Conservation (phyloP, 92 coral and sea anemone genomes). For the Parazoanthus swiftii region DNA sequence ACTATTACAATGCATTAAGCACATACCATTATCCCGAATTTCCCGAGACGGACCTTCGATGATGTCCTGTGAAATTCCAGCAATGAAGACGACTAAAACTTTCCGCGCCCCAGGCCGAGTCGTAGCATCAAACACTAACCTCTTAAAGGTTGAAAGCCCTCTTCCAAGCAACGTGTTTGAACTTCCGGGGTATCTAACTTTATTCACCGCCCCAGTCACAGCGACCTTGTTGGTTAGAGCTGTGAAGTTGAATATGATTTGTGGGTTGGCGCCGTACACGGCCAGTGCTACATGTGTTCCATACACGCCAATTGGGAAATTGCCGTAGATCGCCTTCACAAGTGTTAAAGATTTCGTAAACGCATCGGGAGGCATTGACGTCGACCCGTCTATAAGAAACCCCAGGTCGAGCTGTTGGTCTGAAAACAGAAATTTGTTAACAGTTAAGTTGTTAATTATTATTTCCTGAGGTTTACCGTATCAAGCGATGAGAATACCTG, state of each 20-base stretch:
- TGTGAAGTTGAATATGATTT: conserved; percentile 62
- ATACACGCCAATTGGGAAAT: conserved; percentile 76
- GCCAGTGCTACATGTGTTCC: conserved; percentile 84
- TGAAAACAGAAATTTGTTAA: conserved; percentile 4
- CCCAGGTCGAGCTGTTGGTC: conserved; percentile 78
- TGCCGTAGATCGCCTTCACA: conserved; percentile 67
- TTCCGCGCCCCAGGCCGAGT: conserved; percentile 87
- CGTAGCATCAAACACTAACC: conserved; percentile 64
- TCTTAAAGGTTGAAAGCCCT: conserved; percentile 58
- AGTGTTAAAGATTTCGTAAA: conserved; percentile 59
- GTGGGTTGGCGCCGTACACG: conserved; percentile 50
- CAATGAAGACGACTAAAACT: conserved; percentile 68
- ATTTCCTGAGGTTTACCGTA: neutral
- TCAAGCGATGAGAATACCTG: no score
- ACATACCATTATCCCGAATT: conserved; percentile 71
- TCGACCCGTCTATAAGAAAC: conserved; percentile 80
- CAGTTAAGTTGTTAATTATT: no score
- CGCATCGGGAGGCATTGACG: conserved; percentile 51
- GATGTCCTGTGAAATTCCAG: conserved; percentile 75
- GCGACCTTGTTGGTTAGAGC: conserved; percentile 39
- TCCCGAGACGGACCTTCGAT: conserved; percentile 63
- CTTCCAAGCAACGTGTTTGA: conserved; percentile 56
- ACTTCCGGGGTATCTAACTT: conserved; percentile 29
- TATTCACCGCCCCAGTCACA: conserved; percentile 53
- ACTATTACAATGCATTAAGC: neutral